Evolutionary conservation across 2,797 vertebrate species (phyloP), one percentile per base, ranked within the genome.

Genomic region (Danio aesculapii): DNA sequence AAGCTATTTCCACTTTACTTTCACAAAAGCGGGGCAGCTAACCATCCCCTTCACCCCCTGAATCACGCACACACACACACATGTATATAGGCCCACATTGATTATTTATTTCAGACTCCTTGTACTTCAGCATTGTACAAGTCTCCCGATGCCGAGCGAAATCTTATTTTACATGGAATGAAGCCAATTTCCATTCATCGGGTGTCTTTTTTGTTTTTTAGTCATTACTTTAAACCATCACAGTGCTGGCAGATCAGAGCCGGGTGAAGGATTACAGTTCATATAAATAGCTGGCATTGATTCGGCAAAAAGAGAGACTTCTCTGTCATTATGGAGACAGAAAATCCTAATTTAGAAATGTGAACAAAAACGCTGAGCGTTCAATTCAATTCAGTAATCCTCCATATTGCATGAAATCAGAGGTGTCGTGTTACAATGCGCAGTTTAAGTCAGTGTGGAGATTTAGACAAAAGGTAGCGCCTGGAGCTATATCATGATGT

Each of bases 261-360:
- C 80, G 89, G 90, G 86, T 92, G 88, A 91, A 88, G 91, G 93
- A 94, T 95, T 94, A 94, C 84, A 57, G 88, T 87, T 92, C 90
- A 81, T 94, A 94, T 93, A 94, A 94, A 94, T 94, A 94, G 92
- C 93, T 92, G 91, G 93, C 91, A 93, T 92, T 93, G 93, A 94
- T 94, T 93, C 92, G 88, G 92, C 91, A 91, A 92, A 84, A 90
- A 89, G 86, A 92, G 89, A 93, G 91, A 93, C 91, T 89, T 90
- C 92, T 92, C 91, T 89, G 90, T 92, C 93, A 93, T 94, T 93
- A 92, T 89, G 88, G 89, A 93, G 91, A 92, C 91, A 93, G 92
- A 94, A 94, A 94, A 94, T 94, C 93, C 93, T 92, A 93, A 94
- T 94, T 94, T 94, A 93, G 93, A 94, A 94, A 93, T 93, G 89